phyloP scores from a whole-genome alignment of 2,797 vertebrate species.

The Strix occidentalis region DNA sequence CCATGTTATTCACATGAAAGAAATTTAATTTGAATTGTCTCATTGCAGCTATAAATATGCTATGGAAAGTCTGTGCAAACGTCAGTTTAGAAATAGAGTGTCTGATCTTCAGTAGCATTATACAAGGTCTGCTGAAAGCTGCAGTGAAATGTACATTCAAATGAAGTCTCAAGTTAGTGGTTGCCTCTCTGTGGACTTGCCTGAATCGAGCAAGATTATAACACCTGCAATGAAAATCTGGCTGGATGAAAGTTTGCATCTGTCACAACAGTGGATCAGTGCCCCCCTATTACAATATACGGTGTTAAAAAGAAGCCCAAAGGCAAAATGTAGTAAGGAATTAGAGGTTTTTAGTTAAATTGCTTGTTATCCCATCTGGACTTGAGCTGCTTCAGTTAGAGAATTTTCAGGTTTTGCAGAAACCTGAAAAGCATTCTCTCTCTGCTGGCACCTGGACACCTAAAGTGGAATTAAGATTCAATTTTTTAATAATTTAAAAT shows the following conservation, averaged over 20 bases:
- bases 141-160: not conserved
- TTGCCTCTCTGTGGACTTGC: not conserved
- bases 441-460: not conserved
- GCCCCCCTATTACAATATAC: not conserved
- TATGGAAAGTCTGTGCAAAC: not conserved
- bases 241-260: not conserved
- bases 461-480: not conserved
- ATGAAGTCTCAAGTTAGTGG: not conserved
- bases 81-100: not conserved
- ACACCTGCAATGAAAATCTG: not conserved
- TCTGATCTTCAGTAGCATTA: not conserved
- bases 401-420: not conserved
- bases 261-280: not conserved
- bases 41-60: not conserved
- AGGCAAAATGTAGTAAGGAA: not conserved
- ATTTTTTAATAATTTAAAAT: not conserved
- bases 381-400: not conserved
- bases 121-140: not conserved
- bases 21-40: not conserved
- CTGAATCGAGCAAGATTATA: not conserved
- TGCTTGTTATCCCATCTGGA: not conserved
- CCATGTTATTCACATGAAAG: not conserved
- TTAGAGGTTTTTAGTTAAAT: not conserved
- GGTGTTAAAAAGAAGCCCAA: not conserved
- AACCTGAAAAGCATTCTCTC: not conserved